Evolutionary conservation across 2,113 vertebrate genomes (phyloP).

Genomic region (Pristiophorus japonicus): DNA sequence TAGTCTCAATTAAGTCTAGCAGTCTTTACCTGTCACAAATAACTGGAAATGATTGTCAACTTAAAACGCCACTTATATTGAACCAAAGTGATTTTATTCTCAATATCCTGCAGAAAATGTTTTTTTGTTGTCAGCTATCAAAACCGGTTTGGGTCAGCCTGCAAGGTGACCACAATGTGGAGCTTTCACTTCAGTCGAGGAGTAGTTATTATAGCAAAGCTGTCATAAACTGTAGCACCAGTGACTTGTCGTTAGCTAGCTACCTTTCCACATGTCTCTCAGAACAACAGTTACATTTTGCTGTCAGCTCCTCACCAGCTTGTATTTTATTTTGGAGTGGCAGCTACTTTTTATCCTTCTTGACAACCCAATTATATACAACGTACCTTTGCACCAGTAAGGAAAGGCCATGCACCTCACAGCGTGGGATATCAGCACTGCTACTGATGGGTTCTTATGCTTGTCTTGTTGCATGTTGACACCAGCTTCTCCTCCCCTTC

Average conservation of each 20-base stretch:
- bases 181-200: slow-evolving; percentile 9
- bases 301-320: not conserved
- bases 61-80: not conserved
- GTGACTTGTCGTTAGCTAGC: not conserved
- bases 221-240: slow-evolving; percentile 16
- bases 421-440: no score
- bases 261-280: not conserved
- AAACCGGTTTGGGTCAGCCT: not conserved
- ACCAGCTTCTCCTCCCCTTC: not conserved
- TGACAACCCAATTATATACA: slow-evolving; percentile 5
- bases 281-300: not conserved
- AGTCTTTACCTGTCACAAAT: not conserved
- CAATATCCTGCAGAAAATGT: not conserved
- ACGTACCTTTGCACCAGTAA: not conserved
- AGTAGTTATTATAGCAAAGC: slow-evolving; percentile 6
- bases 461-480: not conserved
- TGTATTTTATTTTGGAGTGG: slow-evolving; percentile 14
- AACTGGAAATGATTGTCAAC: not conserved
- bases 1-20: not conserved
- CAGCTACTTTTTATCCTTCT: slow-evolving; percentile 5
- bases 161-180: slow-evolving; percentile 19
- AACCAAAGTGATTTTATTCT: not conserved
- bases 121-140: slow-evolving; percentile 26
- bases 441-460: not conserved
- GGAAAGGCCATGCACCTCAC: no score